A percentile compares a stretch with the other conserved stretches of the same genome.
phyloP scores from a whole-genome alignment of 2,888 invertebrate genomes.

The Caenorhabditis sp. region DNA sequence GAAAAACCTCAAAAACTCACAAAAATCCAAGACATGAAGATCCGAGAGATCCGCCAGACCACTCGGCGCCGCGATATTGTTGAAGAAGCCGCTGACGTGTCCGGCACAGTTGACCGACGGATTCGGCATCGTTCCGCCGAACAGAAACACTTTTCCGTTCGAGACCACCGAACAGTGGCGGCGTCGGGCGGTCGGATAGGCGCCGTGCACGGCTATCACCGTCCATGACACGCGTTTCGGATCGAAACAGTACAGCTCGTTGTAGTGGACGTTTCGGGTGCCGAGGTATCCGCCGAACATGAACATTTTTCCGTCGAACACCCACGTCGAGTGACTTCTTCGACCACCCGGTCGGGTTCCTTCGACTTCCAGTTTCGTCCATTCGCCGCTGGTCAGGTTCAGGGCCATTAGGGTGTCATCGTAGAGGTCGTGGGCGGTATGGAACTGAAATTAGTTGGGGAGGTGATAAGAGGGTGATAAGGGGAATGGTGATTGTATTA shows the following conservation, averaged over 20 bases:
- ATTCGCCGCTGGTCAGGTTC: constrained; percentile 88
- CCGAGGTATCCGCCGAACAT: constrained; percentile 95
- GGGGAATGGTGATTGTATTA: too few species aligned
- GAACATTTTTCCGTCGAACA: constrained; percentile 89
- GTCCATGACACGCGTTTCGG: constrained; percentile 83
- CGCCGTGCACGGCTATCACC: constrained; percentile 85
- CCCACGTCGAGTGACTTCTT: constrained; percentile 93
- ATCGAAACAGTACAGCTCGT: constrained; percentile 90
- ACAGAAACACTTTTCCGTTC: constrained; percentile 89
- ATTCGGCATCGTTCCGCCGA: constrained; percentile 92
- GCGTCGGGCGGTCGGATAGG: constrained; percentile 84
- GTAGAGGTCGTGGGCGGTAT: constrained; percentile 88
- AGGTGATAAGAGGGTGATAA: too few species aligned
- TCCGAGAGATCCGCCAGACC: constrained; percentile 77
- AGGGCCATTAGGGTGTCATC: constrained; percentile 85
- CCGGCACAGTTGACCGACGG: not conserved
- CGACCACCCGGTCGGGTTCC: constrained; percentile 88
- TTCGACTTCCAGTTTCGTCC: constrained; percentile 87
- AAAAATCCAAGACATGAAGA: constrained; percentile 79
- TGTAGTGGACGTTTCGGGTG: constrained; percentile 89
- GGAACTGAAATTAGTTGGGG: constrained; percentile 83
- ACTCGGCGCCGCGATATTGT: constrained; percentile 12
- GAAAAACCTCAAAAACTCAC: constrained; percentile 36
- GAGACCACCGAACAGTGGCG: constrained; percentile 90
- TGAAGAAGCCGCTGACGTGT: not conserved